Evolutionary conservation across 2,888 invertebrate genomes (phyloP).

Genomic region (Cataglyphis cursor): DNA sequence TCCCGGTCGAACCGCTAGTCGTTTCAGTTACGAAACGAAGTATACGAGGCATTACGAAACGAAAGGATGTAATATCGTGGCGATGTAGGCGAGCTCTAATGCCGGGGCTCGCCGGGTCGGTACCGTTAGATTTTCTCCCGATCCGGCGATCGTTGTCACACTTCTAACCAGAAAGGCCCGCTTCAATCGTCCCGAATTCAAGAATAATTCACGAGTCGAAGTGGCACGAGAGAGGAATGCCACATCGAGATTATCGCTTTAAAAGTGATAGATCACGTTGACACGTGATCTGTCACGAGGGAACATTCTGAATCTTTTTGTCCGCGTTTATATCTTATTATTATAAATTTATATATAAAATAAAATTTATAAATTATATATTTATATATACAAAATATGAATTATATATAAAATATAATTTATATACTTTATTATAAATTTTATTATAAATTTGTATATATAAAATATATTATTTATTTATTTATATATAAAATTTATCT

Average conservation of each 20-base stretch:
- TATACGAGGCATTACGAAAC: constrained; percentile 80
- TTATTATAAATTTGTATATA: no score
- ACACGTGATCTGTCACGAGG: background rate
- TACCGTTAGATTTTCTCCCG: constrained; percentile 85
- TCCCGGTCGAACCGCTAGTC: constrained; percentile 78
- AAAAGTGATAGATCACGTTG: background rate
- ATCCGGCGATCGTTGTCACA: constrained; percentile 73
- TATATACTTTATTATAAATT: no score
- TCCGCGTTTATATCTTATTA: background rate
- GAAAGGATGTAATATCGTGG: constrained; percentile 81
- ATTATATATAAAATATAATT: no score
- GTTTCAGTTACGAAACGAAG: constrained; percentile 82
- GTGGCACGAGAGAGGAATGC: background rate
- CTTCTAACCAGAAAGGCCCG: constrained; percentile 72
- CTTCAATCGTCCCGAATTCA: constrained; percentile 44
- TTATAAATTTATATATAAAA: background rate
- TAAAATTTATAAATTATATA: no score
- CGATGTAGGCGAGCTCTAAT: constrained; percentile 76
- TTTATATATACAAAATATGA: no score
- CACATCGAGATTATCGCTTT: background rate
- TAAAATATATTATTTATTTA: no score
- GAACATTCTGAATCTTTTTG: background rate
- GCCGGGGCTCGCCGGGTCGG: constrained; percentile 62
- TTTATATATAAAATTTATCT: background rate
- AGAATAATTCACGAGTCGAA: constrained; percentile 18